Percentiles rank a stretch among this genome's conserved stretches.
phyloP scores from a whole-genome alignment of 2,888 invertebrate genomes.

The Eupeodes latifasciatus region DNA sequence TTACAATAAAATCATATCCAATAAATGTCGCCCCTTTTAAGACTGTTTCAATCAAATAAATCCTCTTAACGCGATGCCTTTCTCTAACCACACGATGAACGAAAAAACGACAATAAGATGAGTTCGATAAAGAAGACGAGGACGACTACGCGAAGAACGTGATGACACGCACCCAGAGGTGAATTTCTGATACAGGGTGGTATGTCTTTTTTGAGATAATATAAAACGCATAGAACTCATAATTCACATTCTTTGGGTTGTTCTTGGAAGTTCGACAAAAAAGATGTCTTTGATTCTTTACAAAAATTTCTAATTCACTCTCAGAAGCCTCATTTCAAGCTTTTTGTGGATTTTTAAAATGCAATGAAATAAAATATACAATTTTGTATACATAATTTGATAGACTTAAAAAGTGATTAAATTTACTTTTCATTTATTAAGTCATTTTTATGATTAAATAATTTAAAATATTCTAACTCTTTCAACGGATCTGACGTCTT shows the following conservation, averaged over 20 bases:
- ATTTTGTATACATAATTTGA: too few species aligned
- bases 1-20: conserved; percentile 66
- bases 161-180: conserved; percentile 49
- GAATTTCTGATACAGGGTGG: conserved; percentile 23
- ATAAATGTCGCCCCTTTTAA: conserved; percentile 58
- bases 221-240: conserved; percentile 1
- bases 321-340: too few species aligned
- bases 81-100: conserved; percentile 29
- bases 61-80: conserved; percentile 68
- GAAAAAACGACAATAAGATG: conserved; percentile 13
- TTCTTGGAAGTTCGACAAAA: too few species aligned
- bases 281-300: too few species aligned
- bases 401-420: too few species aligned
- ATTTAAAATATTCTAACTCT: too few species aligned
- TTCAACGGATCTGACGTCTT: too few species aligned
- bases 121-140: not conserved
- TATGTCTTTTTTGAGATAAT: not conserved
- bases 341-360: too few species aligned
- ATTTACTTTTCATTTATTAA: too few species aligned
- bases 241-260: not conserved
- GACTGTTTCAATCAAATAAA: conserved; percentile 65
- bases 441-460: too few species aligned
- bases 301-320: too few species aligned
- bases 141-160: not conserved
- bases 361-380: too few species aligned